Evolutionary conservation across 1,140 invertebrate species (phyloP).

Genomic region (Argopecten irradians): DNA sequence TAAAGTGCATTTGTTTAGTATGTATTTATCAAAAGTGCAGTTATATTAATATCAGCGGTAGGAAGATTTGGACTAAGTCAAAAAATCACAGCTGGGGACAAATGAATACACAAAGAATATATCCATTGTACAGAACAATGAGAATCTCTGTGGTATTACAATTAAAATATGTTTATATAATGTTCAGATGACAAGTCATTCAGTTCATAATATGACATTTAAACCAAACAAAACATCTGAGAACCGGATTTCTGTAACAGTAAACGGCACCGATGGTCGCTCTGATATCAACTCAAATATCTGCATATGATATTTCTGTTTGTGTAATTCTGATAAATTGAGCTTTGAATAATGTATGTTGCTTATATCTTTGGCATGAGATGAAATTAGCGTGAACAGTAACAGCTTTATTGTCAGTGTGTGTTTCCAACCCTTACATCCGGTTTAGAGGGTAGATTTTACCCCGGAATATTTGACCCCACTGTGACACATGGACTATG

Average conservation of each 20-base stretch:
- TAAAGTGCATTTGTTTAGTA: not conserved
- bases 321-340: conserved; percentile 13
- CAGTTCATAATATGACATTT: not conserved
- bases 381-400: not conserved
- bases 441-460: not conserved
- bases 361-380: not conserved
- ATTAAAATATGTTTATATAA: not conserved
- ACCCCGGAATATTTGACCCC: not conserved
- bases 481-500: not conserved
- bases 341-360: not conserved
- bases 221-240: not conserved
- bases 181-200: not conserved
- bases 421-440: not conserved
- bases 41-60: not conserved
- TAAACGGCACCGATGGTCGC: not conserved
- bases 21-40: not conserved
- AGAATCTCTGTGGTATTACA: not conserved
- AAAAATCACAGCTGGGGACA: not conserved
- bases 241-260: not conserved
- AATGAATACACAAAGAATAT: not conserved
- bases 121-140: not conserved
- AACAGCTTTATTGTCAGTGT: not conserved
- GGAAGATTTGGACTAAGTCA: not conserved
- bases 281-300: not conserved
- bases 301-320: not conserved